These are phyloP conservation scores for Criorhina ranunculi DNA, from an alignment of 2,888 invertebrate genomes.

Conservation along the genomic window DNA sequence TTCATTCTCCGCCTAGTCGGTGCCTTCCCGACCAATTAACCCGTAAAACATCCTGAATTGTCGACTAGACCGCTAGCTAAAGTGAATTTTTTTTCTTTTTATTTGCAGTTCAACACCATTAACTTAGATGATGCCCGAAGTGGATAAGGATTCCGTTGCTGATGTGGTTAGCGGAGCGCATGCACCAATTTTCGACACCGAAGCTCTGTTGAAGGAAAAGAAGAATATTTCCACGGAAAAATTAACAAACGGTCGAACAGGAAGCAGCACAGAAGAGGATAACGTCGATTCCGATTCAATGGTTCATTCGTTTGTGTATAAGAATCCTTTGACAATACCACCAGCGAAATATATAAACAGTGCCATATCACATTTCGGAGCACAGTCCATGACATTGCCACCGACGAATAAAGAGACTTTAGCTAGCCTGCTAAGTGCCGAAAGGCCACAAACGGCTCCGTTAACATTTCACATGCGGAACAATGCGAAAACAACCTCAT, in stretches of 20 bases:
- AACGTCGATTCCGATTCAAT: slow-evolving; percentile 64
- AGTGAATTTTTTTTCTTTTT: not conserved
- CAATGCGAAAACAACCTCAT: slow-evolving; percentile 37
- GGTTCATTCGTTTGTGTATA: slow-evolving; percentile 82
- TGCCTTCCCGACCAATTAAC: too few relatives aligned
- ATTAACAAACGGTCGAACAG: slow-evolving; percentile 65
- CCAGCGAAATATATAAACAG: slow-evolving; percentile 75
- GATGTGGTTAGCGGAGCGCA: slow-evolving; percentile 83
- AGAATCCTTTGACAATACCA: slow-evolving; percentile 83
- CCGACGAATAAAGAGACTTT: slow-evolving; percentile 50
- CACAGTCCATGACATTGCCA: slow-evolving; percentile 60
- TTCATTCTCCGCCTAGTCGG: too few relatives aligned
- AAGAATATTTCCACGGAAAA: slow-evolving; percentile 74
- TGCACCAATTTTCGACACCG: slow-evolving; percentile 81
- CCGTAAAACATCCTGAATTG: not conserved
- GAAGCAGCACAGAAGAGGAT: slow-evolving; percentile 74
- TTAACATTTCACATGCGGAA: slow-evolving; percentile 66
- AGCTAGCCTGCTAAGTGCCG: slow-evolving; percentile 57
- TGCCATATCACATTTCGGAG: slow-evolving; percentile 53
- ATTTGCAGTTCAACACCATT: slow-evolving; percentile 42
- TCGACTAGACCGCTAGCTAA: not conserved
- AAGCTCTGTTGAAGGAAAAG: slow-evolving; percentile 78
- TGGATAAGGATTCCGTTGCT: slow-evolving; percentile 82
- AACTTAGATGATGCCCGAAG: slow-evolving; percentile 84
- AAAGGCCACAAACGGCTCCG: slow-evolving; percentile 70